Conservation (phyloP, 2,888 invertebrate species). For the Melinaea menophilus region DNA sequence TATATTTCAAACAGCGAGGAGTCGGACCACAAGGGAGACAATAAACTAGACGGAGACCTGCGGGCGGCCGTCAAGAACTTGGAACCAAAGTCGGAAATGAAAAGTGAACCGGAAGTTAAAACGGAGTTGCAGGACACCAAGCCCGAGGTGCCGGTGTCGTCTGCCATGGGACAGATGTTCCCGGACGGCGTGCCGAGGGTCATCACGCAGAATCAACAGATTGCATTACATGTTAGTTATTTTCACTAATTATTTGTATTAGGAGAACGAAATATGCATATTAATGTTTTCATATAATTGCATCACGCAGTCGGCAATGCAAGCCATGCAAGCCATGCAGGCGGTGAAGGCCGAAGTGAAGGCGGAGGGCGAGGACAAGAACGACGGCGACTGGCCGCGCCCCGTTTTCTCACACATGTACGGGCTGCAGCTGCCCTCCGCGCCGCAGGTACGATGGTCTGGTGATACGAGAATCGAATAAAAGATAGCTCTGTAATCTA, state of each 20-base stretch:
- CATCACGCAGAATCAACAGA: constrained; percentile 59
- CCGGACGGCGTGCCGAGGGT: constrained; percentile 55
- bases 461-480: not conserved
- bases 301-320: constrained; percentile 48
- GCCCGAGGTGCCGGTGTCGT: constrained; percentile 40
- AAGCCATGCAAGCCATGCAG: constrained; percentile 64
- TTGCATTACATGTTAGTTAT: constrained; percentile 56
- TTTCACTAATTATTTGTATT: not conserved
- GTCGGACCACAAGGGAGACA: constrained; percentile 52
- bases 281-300: not conserved
- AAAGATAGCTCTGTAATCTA: not conserved
- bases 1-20: constrained; percentile 55
- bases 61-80: constrained; percentile 66
- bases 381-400: constrained; percentile 41
- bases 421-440: constrained; percentile 49
- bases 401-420: constrained; percentile 41
- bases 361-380: constrained; percentile 55
- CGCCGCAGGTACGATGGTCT: constrained; percentile 45
- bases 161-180: constrained; percentile 48
- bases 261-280: not conserved
- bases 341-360: constrained; percentile 68
- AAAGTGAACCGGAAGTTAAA: constrained; percentile 44
- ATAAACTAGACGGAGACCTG: constrained; percentile 60
- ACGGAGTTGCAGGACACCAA: constrained; percentile 49
- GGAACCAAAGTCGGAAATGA: constrained; percentile 52